These are phyloP conservation scores for Silurus asotus DNA, from an alignment of 2,113 vertebrate species.

Conservation along the genomic window DNA sequence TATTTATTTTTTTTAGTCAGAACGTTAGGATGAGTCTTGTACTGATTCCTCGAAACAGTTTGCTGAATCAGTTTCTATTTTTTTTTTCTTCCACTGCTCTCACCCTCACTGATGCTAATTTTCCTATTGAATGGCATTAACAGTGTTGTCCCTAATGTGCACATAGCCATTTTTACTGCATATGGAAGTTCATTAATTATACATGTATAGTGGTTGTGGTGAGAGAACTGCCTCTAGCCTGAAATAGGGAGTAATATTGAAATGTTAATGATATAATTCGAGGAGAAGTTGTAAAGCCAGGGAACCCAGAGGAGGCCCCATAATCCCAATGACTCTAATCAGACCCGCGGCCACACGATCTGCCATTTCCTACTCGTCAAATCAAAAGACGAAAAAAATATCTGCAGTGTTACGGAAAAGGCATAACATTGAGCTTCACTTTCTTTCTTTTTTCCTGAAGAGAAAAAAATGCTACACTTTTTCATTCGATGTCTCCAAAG, in stretches of 20 bases:
- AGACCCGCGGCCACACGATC: conserved; percentile 21
- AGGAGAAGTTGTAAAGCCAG: conserved; percentile 41
- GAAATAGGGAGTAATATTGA: conserved; percentile 46
- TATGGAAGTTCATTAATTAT: conserved; percentile 58
- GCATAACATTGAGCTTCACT: conserved; percentile 13
- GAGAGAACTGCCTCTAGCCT: conserved; percentile 38
- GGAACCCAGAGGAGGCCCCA: conserved; percentile 27
- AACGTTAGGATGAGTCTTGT: background rate
- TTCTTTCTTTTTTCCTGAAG: no score
- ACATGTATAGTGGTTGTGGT: conserved; percentile 44
- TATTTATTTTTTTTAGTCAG: background rate
- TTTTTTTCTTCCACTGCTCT: conserved; percentile 19
- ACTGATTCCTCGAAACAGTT: background rate
- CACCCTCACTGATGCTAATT: conserved; percentile 39
- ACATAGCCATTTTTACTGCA: conserved; percentile 52
- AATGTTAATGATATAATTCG: conserved; percentile 60
- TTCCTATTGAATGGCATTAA: conserved; percentile 46
- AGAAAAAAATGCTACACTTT: background rate
- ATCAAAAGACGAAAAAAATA: background rate
- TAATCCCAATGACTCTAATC: conserved; percentile 42
- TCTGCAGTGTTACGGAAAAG: background rate
- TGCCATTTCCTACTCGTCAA: background rate
- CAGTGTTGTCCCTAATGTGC: conserved; percentile 46
- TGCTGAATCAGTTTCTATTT: background rate
- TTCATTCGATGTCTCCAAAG: background rate